Evolutionary conservation across 2,888 invertebrate species (phyloP).

Genomic region (Chrysomela aeneicollis): DNA sequence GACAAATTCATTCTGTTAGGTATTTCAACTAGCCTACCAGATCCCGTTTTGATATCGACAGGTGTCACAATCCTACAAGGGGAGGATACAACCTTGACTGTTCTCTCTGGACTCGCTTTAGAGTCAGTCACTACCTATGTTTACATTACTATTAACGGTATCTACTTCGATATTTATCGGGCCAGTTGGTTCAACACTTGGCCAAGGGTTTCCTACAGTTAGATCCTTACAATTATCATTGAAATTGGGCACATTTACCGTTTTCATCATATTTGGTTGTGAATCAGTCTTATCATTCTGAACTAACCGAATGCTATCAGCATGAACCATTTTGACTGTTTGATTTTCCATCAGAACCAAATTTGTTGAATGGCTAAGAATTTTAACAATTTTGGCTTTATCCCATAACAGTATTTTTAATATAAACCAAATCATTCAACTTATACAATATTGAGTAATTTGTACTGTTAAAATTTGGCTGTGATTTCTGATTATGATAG

Average conservation of each 20-base stretch:
- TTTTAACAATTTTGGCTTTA: conserved; percentile 20
- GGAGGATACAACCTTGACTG: background rate
- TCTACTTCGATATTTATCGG: background rate
- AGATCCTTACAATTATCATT: conserved; percentile 6
- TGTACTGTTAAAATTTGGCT: background rate
- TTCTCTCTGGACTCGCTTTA: background rate
- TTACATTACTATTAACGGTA: conserved; percentile 1
- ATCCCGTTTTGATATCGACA: conserved; percentile 1
- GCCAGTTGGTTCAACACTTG: background rate
- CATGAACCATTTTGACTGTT: conserved; percentile 9
- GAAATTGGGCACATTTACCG: background rate
- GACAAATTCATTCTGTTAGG: conserved; percentile 6
- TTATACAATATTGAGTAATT: conserved; percentile 7
- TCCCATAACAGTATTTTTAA: conserved; percentile 19
- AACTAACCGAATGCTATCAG: conserved; percentile 9
- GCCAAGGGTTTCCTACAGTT: background rate
- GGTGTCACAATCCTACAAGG: conserved; percentile 7
- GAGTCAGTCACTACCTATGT: conserved; percentile 4
- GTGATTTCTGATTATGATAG: background rate
- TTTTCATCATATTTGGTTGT: conserved; percentile 19
- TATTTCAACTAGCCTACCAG: conserved; percentile 12
- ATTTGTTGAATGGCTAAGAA: conserved; percentile 12
- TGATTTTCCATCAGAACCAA: conserved; percentile 15
- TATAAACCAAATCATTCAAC: conserved; percentile 20
- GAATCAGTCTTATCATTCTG: background rate